Evolutionary conservation across 2,888 invertebrate species (phyloP).

Genomic region (Lymantria monacha): DNA sequence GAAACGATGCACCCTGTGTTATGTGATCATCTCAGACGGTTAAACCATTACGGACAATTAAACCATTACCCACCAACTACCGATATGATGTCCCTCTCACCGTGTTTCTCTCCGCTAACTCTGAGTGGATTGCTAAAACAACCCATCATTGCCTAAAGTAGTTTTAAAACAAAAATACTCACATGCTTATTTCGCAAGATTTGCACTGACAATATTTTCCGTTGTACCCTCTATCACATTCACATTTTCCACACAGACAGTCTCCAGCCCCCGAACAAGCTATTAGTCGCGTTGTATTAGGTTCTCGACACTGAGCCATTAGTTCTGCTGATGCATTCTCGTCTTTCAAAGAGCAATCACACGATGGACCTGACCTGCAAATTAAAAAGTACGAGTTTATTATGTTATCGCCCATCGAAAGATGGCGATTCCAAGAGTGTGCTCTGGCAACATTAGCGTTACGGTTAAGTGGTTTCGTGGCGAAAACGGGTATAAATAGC

Average conservation of each 20-base stretch:
- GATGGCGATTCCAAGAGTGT: too few relatives aligned
- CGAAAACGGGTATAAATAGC: too few relatives aligned
- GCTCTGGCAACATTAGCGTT: too few relatives aligned
- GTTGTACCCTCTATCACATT: slow-evolving; percentile 83
- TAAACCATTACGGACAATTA: too few relatives aligned
- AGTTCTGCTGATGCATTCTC: slow-evolving; percentile 65
- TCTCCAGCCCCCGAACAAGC: slow-evolving; percentile 88
- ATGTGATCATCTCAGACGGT: too few relatives aligned
- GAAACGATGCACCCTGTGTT: too few relatives aligned
- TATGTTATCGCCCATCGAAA: neutral
- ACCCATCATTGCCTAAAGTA: too few relatives aligned
- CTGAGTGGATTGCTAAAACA: too few relatives aligned
- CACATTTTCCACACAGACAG: slow-evolving; percentile 89
- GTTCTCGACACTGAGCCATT: slow-evolving; percentile 58
- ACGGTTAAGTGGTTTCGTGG: too few relatives aligned
- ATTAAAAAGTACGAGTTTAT: neutral
- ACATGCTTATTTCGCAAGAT: slow-evolving; percentile 78
- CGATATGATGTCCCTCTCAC: too few relatives aligned
- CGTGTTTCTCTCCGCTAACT: too few relatives aligned
- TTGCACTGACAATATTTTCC: slow-evolving; percentile 85
- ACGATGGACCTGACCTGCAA: slow-evolving; percentile 78
- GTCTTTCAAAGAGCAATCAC: slow-evolving; percentile 77
- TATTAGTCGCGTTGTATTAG: slow-evolving; percentile 56
- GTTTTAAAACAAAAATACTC: slow-evolving; percentile 30
- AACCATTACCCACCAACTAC: too few relatives aligned